These are phyloP conservation scores for Pharmacophagus antenor DNA, from an alignment of 2,888 invertebrate genomes.

Conservation along the genomic window DNA sequence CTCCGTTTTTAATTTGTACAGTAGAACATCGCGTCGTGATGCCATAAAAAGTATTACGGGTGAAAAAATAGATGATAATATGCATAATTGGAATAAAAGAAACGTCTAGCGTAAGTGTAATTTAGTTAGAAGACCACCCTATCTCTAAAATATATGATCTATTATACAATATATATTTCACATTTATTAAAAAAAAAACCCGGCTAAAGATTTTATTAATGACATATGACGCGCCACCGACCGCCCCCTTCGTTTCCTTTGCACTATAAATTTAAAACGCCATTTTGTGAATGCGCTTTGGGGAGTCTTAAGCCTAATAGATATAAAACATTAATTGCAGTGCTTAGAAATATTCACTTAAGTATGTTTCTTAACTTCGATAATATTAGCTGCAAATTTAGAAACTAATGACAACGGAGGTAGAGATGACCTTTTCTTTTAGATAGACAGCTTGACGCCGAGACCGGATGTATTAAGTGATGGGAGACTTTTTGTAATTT, in stretches of 20 bases:
- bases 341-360: not conserved
- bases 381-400: constrained; percentile 43
- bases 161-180: constrained; percentile 21
- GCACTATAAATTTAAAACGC: constrained; percentile 53
- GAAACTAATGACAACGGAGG: constrained; percentile 23
- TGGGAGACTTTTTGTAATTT: constrained; percentile 6
- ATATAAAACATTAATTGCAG: constrained; percentile 26
- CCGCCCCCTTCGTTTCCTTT: constrained; percentile 49
- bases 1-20: too few species aligned
- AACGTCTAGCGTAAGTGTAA: not conserved
- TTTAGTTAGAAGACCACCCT: constrained; percentile 28
- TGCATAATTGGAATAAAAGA: constrained; percentile 19
- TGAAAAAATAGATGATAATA: constrained; percentile 30
- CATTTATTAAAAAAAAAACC: constrained; percentile 31
- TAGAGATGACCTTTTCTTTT: constrained; percentile 37
- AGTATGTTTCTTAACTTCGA: constrained; percentile 34
- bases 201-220: constrained; percentile 51
- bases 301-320: constrained; percentile 16
- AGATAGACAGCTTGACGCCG: constrained; percentile 65
- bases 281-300: constrained; percentile 5
- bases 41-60: not conserved
- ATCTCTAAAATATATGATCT: constrained; percentile 10
- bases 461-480: constrained; percentile 48
- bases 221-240: constrained; percentile 63
- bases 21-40: too few species aligned